phyloP scores from a whole-genome alignment of 1,140 invertebrate genomes.

The Penaeus vannamei region DNA sequence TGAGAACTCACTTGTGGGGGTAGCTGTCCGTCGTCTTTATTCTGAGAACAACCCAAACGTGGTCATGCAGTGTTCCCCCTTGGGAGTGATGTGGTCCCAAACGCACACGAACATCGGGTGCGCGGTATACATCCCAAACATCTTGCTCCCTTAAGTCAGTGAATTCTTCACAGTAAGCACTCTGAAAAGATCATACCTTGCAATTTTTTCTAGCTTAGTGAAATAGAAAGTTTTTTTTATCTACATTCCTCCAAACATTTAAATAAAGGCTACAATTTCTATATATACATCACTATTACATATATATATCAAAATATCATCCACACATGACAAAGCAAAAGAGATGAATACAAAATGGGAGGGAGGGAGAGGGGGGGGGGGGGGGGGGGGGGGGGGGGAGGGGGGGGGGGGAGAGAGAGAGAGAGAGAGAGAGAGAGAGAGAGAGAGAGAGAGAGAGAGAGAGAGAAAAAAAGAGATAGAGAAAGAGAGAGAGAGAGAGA shows the following conservation, averaged over 20 bases:
- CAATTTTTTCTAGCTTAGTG: not conserved
- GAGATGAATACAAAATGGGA: too few relatives aligned
- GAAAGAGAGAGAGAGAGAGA: too few relatives aligned
- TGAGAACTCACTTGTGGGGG: constrained; percentile 38
- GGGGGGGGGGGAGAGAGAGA: too few relatives aligned
- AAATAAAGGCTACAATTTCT: too few relatives aligned
- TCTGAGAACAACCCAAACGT: constrained; percentile 42
- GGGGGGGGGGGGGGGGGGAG: too few relatives aligned
- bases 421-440: too few relatives aligned
- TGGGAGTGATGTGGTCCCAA: constrained; percentile 60
- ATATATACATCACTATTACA: too few relatives aligned
- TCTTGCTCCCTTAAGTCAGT: constrained; percentile 61
- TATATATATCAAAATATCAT: too few relatives aligned
- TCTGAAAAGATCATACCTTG: constrained; percentile 7
- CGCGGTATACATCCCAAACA: constrained; percentile 63
- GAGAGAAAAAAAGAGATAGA: too few relatives aligned
- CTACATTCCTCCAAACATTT: not conserved
- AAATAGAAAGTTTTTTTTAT: not conserved
- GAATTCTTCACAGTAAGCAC: constrained; percentile 60
- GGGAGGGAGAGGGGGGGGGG: too few relatives aligned
- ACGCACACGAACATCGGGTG: constrained; percentile 57
- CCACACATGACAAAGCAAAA: too few relatives aligned
- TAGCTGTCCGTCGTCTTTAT: constrained; percentile 45
- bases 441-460: too few relatives aligned
- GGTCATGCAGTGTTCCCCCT: constrained; percentile 55